These are phyloP conservation scores for Tetranychus truncatus DNA, from an alignment of 2,888 invertebrate species.

Conservation along the genomic window DNA sequence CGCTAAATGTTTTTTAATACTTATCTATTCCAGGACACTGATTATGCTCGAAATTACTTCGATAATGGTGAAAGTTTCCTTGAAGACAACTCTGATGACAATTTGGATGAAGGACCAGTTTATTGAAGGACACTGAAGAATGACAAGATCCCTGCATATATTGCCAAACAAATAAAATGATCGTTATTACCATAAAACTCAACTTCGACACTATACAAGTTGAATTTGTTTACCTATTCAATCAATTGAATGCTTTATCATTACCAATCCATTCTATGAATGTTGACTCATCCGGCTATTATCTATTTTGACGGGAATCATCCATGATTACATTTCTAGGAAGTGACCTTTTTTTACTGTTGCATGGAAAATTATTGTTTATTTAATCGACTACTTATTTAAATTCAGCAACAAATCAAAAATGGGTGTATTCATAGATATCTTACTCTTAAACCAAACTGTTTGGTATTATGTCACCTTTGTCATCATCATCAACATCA, in stretches of 20 bases:
- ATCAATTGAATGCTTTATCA: too few species aligned
- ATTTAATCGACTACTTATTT: too few species aligned
- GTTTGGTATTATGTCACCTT: not conserved
- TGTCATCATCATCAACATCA: not conserved
- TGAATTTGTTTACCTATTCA: too few species aligned
- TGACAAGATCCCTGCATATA: not conserved
- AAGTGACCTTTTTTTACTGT: not conserved
- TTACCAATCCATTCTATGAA: too few species aligned
- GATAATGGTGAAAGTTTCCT: conserved; percentile 17
- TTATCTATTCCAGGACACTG: conserved; percentile 12
- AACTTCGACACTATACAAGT: too few species aligned
- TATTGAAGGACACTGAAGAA: conserved; percentile 9
- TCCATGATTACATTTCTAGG: not conserved
- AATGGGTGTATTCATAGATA: too few species aligned
- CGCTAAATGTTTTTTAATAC: not conserved
- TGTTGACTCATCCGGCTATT: too few species aligned
- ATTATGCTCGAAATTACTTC: conserved; percentile 16
- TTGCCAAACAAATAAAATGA: too few species aligned
- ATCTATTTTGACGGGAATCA: not conserved
- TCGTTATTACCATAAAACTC: too few species aligned
- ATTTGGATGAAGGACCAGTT: conserved; percentile 18
- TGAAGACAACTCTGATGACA: conserved; percentile 15
- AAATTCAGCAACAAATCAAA: too few species aligned
- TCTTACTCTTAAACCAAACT: not conserved
- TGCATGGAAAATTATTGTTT: too few species aligned